Conservation (phyloP, 2,888 invertebrate species). For the Arge pagana region DNA sequence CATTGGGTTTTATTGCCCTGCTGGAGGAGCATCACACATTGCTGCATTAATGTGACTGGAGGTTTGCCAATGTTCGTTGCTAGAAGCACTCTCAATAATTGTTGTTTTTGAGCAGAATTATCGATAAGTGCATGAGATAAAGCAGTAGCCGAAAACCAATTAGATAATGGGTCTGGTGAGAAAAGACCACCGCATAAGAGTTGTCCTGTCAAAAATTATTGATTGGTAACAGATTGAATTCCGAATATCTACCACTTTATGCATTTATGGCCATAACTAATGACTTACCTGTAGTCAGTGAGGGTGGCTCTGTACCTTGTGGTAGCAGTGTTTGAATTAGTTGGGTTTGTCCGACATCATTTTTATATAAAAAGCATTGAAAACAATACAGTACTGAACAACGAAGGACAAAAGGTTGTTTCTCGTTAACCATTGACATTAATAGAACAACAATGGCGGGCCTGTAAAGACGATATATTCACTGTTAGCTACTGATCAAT, state of each 20-base stretch:
- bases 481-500: background rate
- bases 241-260: too few relatives aligned
- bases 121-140: conserved; percentile 89
- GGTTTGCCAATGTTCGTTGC: conserved; percentile 83
- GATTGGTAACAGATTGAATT: too few relatives aligned
- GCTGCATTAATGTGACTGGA: conserved; percentile 88
- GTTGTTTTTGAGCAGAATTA: conserved; percentile 84
- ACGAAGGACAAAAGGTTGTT: conserved; percentile 87
- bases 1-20: conserved; percentile 81
- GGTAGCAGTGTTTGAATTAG: conserved; percentile 93
- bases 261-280: background rate
- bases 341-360: conserved; percentile 84
- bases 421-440: conserved; percentile 99
- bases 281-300: conserved; percentile 64
- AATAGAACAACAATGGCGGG: conserved; percentile 92
- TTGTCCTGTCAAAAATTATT: conserved; percentile 68
- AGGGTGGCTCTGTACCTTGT: conserved; percentile 75
- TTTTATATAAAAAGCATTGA: conserved; percentile 92
- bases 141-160: conserved; percentile 95
- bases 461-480: conserved; percentile 56
- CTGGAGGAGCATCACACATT: conserved; percentile 83
- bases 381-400: conserved; percentile 97
- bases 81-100: conserved; percentile 86
- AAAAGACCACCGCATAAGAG: conserved; percentile 91
- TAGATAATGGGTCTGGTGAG: conserved; percentile 83